These are phyloP conservation scores for Trigoniulus corallinus DNA, from an alignment of 1,140 invertebrate species.

Conservation along the genomic window DNA sequence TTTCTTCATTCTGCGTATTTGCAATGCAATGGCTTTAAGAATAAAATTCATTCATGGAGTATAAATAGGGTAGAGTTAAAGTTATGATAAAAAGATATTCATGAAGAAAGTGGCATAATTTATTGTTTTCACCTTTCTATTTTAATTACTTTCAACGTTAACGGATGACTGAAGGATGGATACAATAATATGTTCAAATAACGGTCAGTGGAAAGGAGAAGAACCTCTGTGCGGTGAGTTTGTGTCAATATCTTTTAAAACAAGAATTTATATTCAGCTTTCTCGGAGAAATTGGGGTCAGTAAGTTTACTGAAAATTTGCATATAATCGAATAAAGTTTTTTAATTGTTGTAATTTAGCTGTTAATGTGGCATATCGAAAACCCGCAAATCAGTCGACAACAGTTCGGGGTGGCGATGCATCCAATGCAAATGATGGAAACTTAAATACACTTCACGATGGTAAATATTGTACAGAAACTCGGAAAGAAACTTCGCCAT, in stretches of 20 bases:
- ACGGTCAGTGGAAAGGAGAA: neutral
- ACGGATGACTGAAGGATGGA: neutral
- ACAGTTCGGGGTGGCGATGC: constrained; percentile 62
- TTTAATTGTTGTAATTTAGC: constrained; percentile 11
- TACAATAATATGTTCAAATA: neutral
- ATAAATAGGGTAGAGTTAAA: neutral
- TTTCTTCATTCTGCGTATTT: too few species aligned
- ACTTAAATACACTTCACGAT: constrained; percentile 61
- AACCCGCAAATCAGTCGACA: constrained; percentile 76
- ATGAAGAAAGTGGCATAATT: too few species aligned
- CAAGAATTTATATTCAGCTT: neutral
- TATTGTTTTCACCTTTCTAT: constrained; percentile 3
- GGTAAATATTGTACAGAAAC: constrained; percentile 75
- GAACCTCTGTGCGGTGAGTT: neutral
- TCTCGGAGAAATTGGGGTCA: neutral
- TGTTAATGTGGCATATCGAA: constrained; percentile 60
- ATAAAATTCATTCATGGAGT: neutral
- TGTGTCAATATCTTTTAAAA: neutral
- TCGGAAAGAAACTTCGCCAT: constrained; percentile 66
- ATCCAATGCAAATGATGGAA: constrained; percentile 69
- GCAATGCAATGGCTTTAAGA: neutral
- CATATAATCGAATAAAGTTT: neutral
- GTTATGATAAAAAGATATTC: neutral
- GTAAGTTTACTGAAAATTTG: neutral
- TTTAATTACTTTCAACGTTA: neutral